These are phyloP conservation scores for Bombyx huttoni DNA, from an alignment of 2,888 invertebrate species.

Conservation along the genomic window DNA sequence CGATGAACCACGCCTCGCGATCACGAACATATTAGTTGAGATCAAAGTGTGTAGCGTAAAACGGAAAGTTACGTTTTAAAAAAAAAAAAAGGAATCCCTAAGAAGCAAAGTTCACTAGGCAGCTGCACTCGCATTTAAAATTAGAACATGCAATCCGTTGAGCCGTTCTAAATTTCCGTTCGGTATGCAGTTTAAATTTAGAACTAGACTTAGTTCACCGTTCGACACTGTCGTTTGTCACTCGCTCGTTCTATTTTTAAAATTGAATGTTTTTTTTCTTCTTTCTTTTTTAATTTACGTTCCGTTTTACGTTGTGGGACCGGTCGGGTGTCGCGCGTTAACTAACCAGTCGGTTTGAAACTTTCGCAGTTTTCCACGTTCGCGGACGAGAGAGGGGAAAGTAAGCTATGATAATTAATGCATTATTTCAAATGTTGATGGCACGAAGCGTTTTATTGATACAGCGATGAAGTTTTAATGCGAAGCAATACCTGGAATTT, in stretches of 20 bases:
- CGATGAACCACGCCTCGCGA: conserved; percentile 25
- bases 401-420: conserved; percentile 54
- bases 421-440: conserved; percentile 41
- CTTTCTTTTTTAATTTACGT: conserved; percentile 11
- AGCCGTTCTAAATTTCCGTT: conserved; percentile 64
- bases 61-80: conserved; percentile 7
- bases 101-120: conserved; percentile 53
- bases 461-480: conserved; percentile 9
- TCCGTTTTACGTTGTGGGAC: conserved; percentile 25
- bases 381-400: conserved; percentile 51
- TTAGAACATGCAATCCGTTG: conserved; percentile 63
- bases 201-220: conserved; percentile 62
- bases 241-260: conserved; percentile 49
- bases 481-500: neutral
- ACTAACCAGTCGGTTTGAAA: conserved; percentile 33
- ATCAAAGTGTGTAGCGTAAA: conserved; percentile 4
- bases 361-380: conserved; percentile 60
- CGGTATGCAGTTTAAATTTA: conserved; percentile 62
- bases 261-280: neutral
- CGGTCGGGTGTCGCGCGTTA: conserved; percentile 25
- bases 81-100: conserved; percentile 13
- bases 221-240: conserved; percentile 64
- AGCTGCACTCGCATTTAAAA: conserved; percentile 60
- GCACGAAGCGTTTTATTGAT: conserved; percentile 35
- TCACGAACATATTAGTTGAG: conserved; percentile 21